Evolutionary conservation across 2,113 vertebrate genomes (phyloP).

Genomic region (Nestor notabilis): DNA sequence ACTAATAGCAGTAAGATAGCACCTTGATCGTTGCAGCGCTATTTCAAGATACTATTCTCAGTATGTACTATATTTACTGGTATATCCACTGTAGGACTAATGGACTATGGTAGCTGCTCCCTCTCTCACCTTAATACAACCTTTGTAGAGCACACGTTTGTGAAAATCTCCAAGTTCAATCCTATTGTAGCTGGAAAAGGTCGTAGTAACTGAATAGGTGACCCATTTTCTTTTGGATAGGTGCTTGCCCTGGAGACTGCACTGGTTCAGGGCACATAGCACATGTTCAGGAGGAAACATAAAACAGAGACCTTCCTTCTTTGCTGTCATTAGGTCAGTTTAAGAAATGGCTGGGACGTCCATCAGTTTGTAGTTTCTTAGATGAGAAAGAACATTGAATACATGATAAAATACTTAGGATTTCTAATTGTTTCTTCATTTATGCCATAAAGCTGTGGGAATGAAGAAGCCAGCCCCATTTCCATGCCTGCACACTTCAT

Average conservation of each 20-base stretch:
- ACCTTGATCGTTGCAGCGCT: background rate
- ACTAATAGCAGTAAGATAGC: background rate
- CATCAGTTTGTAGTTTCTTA: background rate
- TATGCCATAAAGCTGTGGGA: accelerated
- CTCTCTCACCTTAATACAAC: background rate
- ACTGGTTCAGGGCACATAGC: background rate
- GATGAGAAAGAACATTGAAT: background rate
- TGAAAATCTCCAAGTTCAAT: background rate
- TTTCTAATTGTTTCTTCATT: background rate
- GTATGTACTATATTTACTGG: background rate
- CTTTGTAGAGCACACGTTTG: background rate
- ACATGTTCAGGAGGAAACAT: background rate
- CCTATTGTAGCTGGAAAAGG: background rate
- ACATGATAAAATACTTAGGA: accelerated
- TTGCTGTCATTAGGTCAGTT: background rate
- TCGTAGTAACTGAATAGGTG: background rate
- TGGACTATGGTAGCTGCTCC: background rate
- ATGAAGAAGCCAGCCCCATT: accelerated
- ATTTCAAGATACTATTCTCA: background rate
- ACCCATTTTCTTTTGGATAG: background rate
- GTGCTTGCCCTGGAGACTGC: background rate
- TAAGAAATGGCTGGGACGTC: background rate
- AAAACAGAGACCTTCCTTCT: background rate
- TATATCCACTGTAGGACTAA: background rate
- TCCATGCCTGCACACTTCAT: accelerated